Evolutionary conservation across 2,113 vertebrate species (phyloP).

Genomic region (Raja brachyura): DNA sequence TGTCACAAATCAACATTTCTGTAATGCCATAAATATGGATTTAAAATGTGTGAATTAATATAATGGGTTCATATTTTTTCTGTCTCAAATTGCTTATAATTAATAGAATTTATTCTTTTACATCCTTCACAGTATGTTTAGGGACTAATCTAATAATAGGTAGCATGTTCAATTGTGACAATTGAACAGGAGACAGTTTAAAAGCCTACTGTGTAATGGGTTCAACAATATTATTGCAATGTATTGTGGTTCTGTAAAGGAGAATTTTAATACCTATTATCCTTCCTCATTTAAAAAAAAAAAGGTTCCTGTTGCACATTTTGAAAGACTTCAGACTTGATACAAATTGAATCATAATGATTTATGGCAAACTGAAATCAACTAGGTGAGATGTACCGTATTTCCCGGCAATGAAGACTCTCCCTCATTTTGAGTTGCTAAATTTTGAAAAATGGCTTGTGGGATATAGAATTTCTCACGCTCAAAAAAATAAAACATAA

Average conservation of each 20-base stretch:
- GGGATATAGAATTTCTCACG: too few species aligned
- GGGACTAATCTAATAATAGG: constrained; percentile 33
- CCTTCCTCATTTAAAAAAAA: background rate
- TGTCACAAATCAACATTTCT: constrained; percentile 21
- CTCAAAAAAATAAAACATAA: too few species aligned
- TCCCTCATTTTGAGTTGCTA: too few species aligned
- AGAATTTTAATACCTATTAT: background rate
- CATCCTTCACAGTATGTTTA: constrained; percentile 13
- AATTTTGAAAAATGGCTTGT: too few species aligned
- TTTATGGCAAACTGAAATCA: background rate
- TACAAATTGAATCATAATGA: background rate
- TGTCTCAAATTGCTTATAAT: constrained; percentile 24
- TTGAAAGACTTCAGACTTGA: background rate
- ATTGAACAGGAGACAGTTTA: constrained; percentile 32
- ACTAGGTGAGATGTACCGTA: background rate
- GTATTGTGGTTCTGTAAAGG: too few species aligned
- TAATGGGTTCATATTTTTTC: constrained; percentile 15
- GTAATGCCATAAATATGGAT: constrained; percentile 20
- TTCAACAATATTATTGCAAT: constrained; percentile 22
- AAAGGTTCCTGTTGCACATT: background rate
- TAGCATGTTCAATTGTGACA: constrained; percentile 31
- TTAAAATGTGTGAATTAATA: constrained; percentile 25
- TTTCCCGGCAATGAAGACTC: too few species aligned
- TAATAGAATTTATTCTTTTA: constrained; percentile 31
- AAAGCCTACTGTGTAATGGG: constrained; percentile 6